Percentiles rank a stretch among this genome's conserved stretches.
These are phyloP conservation scores for Podargus strigoides DNA, from an alignment of 2,797 vertebrate genomes.

Conservation along the genomic window DNA sequence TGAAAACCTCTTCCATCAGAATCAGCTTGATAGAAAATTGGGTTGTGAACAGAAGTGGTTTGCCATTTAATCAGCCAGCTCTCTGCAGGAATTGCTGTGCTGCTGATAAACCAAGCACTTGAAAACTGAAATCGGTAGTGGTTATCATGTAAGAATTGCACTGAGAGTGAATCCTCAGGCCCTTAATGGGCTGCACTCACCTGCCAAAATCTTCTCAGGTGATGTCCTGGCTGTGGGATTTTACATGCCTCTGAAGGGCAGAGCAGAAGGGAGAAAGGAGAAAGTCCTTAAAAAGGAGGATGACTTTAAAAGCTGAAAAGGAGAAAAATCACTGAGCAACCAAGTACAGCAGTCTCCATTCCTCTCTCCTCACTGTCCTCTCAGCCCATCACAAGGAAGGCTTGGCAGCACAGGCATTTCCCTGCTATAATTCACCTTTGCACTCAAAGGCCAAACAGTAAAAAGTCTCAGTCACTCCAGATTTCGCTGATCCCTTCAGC, in stretches of 20 bases:
- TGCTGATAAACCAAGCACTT: background rate
- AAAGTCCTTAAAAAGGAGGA: background rate
- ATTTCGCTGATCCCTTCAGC: background rate
- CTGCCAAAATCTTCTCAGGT: background rate
- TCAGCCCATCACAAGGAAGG: background rate
- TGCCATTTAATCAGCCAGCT: background rate
- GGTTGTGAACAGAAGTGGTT: background rate
- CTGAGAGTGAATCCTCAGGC: background rate
- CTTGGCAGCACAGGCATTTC: background rate
- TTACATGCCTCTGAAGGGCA: background rate
- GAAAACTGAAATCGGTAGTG: background rate
- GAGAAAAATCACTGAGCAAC: background rate
- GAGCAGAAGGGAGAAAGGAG: background rate
- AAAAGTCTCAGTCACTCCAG: background rate
- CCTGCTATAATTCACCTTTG: background rate
- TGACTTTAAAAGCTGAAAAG: background rate
- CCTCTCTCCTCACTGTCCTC: background rate
- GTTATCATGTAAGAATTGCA: rapidly evolving
- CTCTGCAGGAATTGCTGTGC: background rate
- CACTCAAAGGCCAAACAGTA: background rate
- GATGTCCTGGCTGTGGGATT: background rate
- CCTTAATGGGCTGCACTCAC: background rate
- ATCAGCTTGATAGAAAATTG: background rate
- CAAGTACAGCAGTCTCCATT: background rate
- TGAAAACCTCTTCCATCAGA: background rate